Base-by-base conservation (phyloP, 2,888 invertebrate genomes). In the Selenia dentaria region DNA sequence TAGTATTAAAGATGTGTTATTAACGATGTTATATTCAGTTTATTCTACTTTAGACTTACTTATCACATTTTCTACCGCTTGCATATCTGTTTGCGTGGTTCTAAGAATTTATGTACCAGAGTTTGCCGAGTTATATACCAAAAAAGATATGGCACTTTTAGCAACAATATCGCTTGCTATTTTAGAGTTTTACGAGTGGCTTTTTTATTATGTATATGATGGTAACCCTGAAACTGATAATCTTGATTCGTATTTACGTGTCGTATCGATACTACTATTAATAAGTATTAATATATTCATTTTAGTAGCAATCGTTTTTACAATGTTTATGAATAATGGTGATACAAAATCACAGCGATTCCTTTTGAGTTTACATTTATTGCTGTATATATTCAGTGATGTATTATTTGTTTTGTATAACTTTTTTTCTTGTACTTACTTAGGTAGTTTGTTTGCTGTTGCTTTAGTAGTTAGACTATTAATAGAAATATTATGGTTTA, bases 31-130 rank as follows among this genome's bases (percentile, higher is more conserved):
- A 0, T 34, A 24, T 29, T 0, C 18, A 0, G 8, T 25, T 2
- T 45, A 45, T 18, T 39, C 29, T 6, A 39, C 34, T 34, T n/a
- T 45, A 6, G 45, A 45, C 13, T 28, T 39, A 14, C 1, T 39
- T 2, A 25, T 45, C 10, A 25, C 6, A 0, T 39, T 45, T n/a
- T 13, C 34, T 8, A 29, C 33, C 8, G 16, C 10, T 12, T 45
- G 34, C 24, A 16, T 39, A 9, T 29, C 45, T 3, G 0, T 45
- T 2, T 28, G 22, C 31, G 25, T 24, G 0, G 29, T 22, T 24
- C 16, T 45, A 10, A 33, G 39, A 29, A 12, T 39, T 3, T 39
- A 18, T n/a, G 9, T 29, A n/a, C 45, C 45, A 2, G 29, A 35
- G 25, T 29, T 18, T 4, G 34, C 45, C 3, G 39, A 45, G 8